A percentile compares a stretch with the other conserved stretches of the same genome.
Conservation (phyloP, 2,888 invertebrate genomes). For the Diplolepis rosae region DNA sequence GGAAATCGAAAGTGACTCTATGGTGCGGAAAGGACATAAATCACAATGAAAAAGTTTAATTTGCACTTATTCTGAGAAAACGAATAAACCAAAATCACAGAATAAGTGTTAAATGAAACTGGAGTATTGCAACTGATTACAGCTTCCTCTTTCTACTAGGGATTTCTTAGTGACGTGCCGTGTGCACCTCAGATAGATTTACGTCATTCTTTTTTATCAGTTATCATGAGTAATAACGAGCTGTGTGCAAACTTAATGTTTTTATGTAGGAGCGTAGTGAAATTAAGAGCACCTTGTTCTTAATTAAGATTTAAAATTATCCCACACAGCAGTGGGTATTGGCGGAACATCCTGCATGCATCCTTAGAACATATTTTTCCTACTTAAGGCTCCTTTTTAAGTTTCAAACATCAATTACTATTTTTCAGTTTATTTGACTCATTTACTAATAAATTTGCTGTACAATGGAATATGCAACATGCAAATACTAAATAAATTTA, state of each 20-base stretch:
- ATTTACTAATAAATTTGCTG: too few species aligned
- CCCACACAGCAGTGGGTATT: neutral
- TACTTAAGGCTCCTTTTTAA: too few species aligned
- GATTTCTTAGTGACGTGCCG: neutral
- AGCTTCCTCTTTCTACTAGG: neutral
- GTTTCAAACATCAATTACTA: too few species aligned
- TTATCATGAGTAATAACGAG: constrained; percentile 7
- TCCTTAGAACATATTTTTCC: neutral
- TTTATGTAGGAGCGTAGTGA: neutral
- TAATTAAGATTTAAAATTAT: neutral
- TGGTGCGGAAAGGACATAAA: constrained; percentile 16
- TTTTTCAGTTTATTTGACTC: too few species aligned
- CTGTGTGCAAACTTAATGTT: neutral
- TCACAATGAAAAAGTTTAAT: constrained; percentile 10
- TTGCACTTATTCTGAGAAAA: neutral
- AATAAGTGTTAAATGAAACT: neutral
- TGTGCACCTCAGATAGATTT: neutral
- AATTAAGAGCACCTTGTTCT: neutral
- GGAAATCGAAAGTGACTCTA: constrained; percentile 28
- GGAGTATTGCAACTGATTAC: neutral
- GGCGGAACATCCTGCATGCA: neutral
- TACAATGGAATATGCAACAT: too few species aligned
- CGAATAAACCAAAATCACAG: neutral
- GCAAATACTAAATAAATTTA: too few species aligned
- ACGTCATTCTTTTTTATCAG: constrained; percentile 9